These are phyloP conservation scores for Pteronotus mesoamericanus DNA, from an alignment of 2,797 vertebrate genomes.

Conservation along the genomic window DNA sequence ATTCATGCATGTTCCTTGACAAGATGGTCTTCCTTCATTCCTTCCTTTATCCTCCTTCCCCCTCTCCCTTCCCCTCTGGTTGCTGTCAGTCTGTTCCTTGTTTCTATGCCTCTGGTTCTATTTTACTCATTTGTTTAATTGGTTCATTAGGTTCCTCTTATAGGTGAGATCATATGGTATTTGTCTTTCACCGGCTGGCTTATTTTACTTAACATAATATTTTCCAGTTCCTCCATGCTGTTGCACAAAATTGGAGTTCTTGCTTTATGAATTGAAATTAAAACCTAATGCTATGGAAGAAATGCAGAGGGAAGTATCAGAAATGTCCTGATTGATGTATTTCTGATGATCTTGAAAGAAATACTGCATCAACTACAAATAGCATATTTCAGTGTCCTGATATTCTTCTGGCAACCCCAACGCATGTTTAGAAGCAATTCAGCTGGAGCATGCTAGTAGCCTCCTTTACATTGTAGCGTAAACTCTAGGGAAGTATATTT, in stretches of 20 bases:
- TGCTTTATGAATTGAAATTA: constrained; percentile 45
- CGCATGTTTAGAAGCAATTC: neutral
- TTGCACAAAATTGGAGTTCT: neutral
- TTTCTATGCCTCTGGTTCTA: neutral
- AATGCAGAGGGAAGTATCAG: neutral
- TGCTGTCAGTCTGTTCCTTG: no score
- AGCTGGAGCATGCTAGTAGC: neutral
- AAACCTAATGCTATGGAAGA: neutral
- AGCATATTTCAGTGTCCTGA: neutral
- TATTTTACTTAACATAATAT: neutral
- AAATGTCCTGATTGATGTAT: neutral
- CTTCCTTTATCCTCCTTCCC: no score
- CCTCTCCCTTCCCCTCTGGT: no score
- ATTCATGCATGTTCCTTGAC: no score
- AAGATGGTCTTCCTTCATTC: no score
- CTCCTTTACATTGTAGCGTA: neutral
- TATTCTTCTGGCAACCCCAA: neutral
- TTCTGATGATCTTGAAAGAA: constrained; percentile 37
- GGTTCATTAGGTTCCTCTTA: neutral
- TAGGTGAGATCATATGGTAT: neutral
- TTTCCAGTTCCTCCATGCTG: neutral
- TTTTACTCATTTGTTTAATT: no score
- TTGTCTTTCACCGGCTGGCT: neutral
- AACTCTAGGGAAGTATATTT: neutral
- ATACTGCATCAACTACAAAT: neutral